These are phyloP conservation scores for Mastomys natalensis DNA, from an alignment of 2,113 vertebrate genomes.

Conservation along the genomic window DNA sequence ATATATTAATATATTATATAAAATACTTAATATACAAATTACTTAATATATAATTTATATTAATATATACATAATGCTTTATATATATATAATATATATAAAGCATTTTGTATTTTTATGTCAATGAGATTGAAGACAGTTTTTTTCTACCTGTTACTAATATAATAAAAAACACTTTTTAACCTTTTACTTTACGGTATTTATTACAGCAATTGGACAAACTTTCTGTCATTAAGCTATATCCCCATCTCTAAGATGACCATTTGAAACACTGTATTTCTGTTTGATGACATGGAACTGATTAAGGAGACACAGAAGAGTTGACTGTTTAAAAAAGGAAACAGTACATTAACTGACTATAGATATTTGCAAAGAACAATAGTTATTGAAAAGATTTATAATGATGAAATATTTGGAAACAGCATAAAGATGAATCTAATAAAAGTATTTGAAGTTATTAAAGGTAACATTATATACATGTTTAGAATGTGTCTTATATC, in stretches of 20 bases:
- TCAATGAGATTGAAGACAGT: neutral
- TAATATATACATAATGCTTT: no score
- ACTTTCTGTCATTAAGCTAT: neutral
- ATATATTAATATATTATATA: neutral
- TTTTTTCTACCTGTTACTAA: neutral
- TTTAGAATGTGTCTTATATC: neutral
- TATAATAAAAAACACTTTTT: neutral
- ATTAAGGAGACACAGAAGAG: neutral
- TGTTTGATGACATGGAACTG: neutral
- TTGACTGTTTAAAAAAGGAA: neutral
- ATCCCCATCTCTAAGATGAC: neutral
- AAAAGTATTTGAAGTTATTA: slow-evolving; percentile 23
- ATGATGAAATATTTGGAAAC: slow-evolving; percentile 39
- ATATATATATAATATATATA: no score
- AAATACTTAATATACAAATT: no score
- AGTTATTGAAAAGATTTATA: neutral
- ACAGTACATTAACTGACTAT: neutral
- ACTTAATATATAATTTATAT: no score
- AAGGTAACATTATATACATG: neutral
- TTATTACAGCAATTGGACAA: neutral
- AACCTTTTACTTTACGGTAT: neutral
- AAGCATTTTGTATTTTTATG: neutral
- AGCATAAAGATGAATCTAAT: slow-evolving; percentile 15
- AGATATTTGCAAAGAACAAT: slow-evolving; percentile 36
- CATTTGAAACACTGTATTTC: neutral